phyloP scores from a whole-genome alignment of 2,797 vertebrate genomes.

The Lagocephalus sceleratus region DNA sequence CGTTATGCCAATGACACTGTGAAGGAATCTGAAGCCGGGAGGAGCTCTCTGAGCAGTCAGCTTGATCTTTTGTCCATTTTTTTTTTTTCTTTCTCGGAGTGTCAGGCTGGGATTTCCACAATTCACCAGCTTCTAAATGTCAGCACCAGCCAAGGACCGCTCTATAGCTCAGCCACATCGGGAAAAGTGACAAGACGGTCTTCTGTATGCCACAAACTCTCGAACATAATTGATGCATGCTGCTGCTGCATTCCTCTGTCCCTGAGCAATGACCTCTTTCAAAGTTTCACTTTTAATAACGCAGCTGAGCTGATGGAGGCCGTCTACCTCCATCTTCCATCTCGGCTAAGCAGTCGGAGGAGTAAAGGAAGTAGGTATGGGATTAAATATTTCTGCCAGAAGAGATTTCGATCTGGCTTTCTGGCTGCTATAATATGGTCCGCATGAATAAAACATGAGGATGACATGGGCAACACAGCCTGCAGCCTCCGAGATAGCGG shows the following conservation, averaged over 20 bases:
- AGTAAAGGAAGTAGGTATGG: constrained; percentile 65
- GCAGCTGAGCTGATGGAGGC: constrained; percentile 61
- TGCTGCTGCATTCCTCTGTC: constrained; percentile 2
- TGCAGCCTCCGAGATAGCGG: constrained; percentile 66
- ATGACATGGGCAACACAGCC: constrained; percentile 67
- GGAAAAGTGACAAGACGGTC: constrained; percentile 72
- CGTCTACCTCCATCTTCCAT: constrained; percentile 52
- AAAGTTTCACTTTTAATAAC: constrained; percentile 76
- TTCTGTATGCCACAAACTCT: constrained; percentile 60
- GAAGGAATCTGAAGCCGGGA: constrained; percentile 65
- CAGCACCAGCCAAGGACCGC: constrained; percentile 64
- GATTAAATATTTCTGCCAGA: constrained; percentile 75
- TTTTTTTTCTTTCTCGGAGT: constrained; percentile 37
- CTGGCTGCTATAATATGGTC: constrained; percentile 69
- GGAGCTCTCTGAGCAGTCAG: constrained; percentile 56
- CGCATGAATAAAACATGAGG: constrained; percentile 73
- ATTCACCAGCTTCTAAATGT: constrained; percentile 75
- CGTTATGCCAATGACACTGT: constrained; percentile 61
- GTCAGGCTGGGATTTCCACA: constrained; percentile 63
- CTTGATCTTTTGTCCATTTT: constrained; percentile 62
- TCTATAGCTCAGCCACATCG: constrained; percentile 57
- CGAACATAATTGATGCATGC: constrained; percentile 75
- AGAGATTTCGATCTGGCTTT: constrained; percentile 73
- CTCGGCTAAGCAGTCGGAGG: constrained; percentile 69
- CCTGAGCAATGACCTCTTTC: constrained; percentile 70